Evolutionary conservation across 1,140 invertebrate genomes (phyloP), one percentile per base, ranked within the genome.

Genomic region (Danaus melanippus): DNA sequence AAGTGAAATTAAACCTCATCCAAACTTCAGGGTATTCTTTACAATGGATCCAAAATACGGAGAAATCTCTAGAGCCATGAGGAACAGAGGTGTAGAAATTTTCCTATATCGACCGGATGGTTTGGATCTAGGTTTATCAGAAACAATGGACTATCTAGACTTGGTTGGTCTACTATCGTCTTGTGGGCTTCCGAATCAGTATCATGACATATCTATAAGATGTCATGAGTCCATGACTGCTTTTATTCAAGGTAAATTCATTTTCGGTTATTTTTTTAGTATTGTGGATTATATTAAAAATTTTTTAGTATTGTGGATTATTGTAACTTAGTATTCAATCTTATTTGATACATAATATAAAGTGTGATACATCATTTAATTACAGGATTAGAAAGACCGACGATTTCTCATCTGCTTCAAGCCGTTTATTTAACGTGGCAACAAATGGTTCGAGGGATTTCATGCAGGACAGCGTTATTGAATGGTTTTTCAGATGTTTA

Each of bases 1-100:
- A 64, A 94, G 93, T 47, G 87, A 92, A 49, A 91, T 99, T 11
- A 91, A 86, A 68, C 97, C 97, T 1, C 96, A 99, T 80, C 88
- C 91, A 41, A 91, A 98, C 74, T 99, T 99, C 78, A 91, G 97
- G 48, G 89, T 99, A 11, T 98, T 99, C 76, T 90, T 99, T 41
- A 94, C 96, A 0, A 96, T 99, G 92, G 94, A 99, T 89, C 96
- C 97, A 0, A 92, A 92, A 68, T 92, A 96, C 88, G 98, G 97
- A 0, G 96, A 98, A 85, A 95, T 99, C 56, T 99, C 98, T 4
- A 91, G 97, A 73, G 98, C 98, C 0, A 99, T 99, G 98, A 91
- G 97, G 58, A 99, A 99, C 79, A 90, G 98, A 77, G 97, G 97
- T 4, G 91, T 99, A 0, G 98, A 99, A 89, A 94, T 99, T 62